Percentiles rank a stretch among this genome's conserved stretches.
phyloP scores from a whole-genome alignment of 2,888 invertebrate genomes.

The Phalera bucephala region DNA sequence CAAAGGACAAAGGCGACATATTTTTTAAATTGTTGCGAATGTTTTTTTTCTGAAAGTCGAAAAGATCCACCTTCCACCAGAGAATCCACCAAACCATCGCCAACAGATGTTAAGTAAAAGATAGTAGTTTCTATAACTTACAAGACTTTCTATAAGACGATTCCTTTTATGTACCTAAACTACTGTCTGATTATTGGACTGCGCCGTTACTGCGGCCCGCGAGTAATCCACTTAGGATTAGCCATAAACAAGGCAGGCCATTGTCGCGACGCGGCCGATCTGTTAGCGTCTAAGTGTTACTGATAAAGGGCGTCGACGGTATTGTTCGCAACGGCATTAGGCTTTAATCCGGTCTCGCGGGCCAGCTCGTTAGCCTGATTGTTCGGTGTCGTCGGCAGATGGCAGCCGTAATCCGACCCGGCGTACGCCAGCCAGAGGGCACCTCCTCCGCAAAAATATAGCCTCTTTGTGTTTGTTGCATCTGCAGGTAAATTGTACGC shows the following conservation, averaged over 20 bases:
- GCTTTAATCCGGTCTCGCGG: constrained; percentile 77
- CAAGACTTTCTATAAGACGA: too few species aligned
- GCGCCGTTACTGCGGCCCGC: constrained; percentile 35
- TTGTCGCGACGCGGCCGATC: constrained; percentile 73
- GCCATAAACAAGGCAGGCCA: constrained; percentile 73
- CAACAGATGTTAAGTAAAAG: too few species aligned
- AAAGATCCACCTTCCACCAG: too few species aligned
- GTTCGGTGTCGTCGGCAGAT: constrained; percentile 76
- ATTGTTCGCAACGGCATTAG: constrained; percentile 77
- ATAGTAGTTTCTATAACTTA: too few species aligned
- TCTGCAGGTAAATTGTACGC: constrained; percentile 81
- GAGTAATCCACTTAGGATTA: constrained; percentile 79
- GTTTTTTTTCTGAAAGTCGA: too few species aligned
- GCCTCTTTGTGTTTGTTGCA: constrained; percentile 81
- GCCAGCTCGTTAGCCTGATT: constrained; percentile 79
- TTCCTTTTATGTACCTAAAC: too few species aligned
- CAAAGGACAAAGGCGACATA: too few species aligned
- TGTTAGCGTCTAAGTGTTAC: constrained; percentile 75
- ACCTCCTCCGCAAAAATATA: constrained; percentile 41
- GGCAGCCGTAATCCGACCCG: constrained; percentile 77
- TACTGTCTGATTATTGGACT: constrained; percentile 24
- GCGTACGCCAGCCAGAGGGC: constrained; percentile 29
- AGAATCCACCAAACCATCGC: too few species aligned
- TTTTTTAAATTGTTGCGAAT: too few species aligned
- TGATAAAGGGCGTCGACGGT: constrained; percentile 67